phyloP scores from a whole-genome alignment of 1,140 invertebrate species.

The Potamilus streckersoni region DNA sequence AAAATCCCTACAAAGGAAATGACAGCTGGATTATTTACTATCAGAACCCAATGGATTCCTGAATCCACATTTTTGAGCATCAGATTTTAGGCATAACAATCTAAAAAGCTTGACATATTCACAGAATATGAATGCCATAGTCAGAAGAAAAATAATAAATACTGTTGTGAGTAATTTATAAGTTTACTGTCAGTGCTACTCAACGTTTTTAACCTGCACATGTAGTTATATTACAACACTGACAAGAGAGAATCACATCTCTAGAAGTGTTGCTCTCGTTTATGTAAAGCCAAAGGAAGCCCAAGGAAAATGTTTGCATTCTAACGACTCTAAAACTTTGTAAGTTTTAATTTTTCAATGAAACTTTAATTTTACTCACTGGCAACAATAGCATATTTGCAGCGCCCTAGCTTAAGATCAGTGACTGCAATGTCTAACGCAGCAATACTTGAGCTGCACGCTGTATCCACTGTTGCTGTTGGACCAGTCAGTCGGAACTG shows the following conservation, averaged over 20 bases:
- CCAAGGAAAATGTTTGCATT: not conserved
- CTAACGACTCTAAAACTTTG: not conserved
- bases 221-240: too few relatives aligned
- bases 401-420: constrained; percentile 40
- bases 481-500: constrained; percentile 37
- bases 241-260: not conserved
- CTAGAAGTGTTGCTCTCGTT: not conserved
- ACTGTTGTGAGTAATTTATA: too few relatives aligned
- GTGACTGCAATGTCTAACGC: constrained; percentile 51
- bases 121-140: too few relatives aligned
- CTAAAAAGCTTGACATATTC: too few relatives aligned
- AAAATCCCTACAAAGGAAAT: too few relatives aligned
- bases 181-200: too few relatives aligned
- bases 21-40: too few relatives aligned
- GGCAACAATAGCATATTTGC: constrained; percentile 51
- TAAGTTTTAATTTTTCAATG: not conserved
- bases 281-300: not conserved
- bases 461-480: constrained; percentile 51
- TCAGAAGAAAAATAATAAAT: too few relatives aligned
- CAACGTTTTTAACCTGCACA: too few relatives aligned
- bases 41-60: too few relatives aligned
- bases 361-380: constrained; percentile 23
- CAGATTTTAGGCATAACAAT: too few relatives aligned
- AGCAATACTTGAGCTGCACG: constrained; percentile 55
- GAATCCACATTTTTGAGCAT: too few relatives aligned